phyloP scores from a whole-genome alignment of 2,888 invertebrate species.

The Agriotes lineatus region DNA sequence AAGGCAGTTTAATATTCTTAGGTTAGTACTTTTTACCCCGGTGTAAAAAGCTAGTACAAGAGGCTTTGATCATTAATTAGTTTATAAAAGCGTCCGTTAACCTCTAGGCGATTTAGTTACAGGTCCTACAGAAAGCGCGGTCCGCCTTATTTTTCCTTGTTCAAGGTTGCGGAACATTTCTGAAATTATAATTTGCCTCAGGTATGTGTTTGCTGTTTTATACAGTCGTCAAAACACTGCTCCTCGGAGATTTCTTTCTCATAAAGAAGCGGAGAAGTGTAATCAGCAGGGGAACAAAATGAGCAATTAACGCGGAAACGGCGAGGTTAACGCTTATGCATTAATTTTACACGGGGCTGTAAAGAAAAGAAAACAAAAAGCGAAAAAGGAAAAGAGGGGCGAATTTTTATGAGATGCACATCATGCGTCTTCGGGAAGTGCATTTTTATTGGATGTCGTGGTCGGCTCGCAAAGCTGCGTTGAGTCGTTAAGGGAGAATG shows the following conservation, averaged over 20 bases:
- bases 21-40: slow-evolving; percentile 10
- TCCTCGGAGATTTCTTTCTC: not conserved
- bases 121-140: slow-evolving; percentile 7
- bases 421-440: not conserved
- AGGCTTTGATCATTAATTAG: slow-evolving; percentile 18
- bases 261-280: slow-evolving; percentile 3
- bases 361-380: slow-evolving; percentile 9
- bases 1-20: slow-evolving; percentile 13
- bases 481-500: no score
- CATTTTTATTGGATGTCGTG: not conserved
- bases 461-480: not conserved
- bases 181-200: not conserved
- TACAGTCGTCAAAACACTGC: slow-evolving; percentile 1
- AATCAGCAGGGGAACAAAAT: slow-evolving; percentile 10
- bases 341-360: slow-evolving; percentile 5
- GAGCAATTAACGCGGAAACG: slow-evolving; percentile 6
- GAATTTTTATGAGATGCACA: slow-evolving; percentile 4
- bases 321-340: slow-evolving; percentile 12
- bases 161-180: not conserved
- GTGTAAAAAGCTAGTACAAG: slow-evolving; percentile 13
- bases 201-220: not conserved
- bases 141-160: not conserved
- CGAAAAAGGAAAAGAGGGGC: not conserved
- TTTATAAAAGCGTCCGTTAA: slow-evolving; percentile 9
- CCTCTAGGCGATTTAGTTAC: slow-evolving; percentile 8